Base-by-base conservation (phyloP, 2,888 invertebrate genomes). In the Leptogaster cylindrica region DNA sequence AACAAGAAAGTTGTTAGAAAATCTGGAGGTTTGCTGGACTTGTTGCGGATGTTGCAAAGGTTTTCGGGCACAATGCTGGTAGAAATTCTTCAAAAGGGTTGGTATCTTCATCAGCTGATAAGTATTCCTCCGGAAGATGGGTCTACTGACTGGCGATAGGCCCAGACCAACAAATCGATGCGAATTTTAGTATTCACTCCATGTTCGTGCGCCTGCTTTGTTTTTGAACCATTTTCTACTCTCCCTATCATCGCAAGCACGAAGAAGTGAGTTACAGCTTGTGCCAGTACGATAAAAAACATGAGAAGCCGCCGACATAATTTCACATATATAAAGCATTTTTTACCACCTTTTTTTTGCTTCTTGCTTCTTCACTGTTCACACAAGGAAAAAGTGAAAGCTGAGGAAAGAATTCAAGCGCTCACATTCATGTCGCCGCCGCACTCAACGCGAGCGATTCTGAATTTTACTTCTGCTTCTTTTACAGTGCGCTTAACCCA, bases 371-470 rank as follows among this genome's bases (percentile, higher is more conserved):
- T 51, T 23, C 50, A 27, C n/a, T 14, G 18, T 33, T 63, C 64
- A 64, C 61, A 67, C 58, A 33, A 31, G 50, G 41, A 65, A 68
- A 67, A 68, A 68, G 68, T 68, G 68, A 68, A 68, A 68, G 68
- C 68, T 68, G 55, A 55, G 23, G 46, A 68, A 68, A 68, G 68
- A 68, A 68, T 68, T 51, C 41, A 61, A 67, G 23, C 39, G 61
- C 61, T 44, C 44, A 61, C 61, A 61, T 44, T 61, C 44, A 61
- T 41, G 58, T 18, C 16, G 28, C 61, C 31, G 28, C 44, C 41
- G 44, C 44, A 44, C 16, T 27, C 41, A 44, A 41, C 20, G n/a
- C n/a, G 25, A 41, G 44, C 61, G 41, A 61, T 61, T 61, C 61
- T 61, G 61, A 61, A 61, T 27, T 61, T 61, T 61, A 10, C 28